phyloP scores from a whole-genome alignment of 2,797 vertebrate species.

The Clarias fuscus region DNA sequence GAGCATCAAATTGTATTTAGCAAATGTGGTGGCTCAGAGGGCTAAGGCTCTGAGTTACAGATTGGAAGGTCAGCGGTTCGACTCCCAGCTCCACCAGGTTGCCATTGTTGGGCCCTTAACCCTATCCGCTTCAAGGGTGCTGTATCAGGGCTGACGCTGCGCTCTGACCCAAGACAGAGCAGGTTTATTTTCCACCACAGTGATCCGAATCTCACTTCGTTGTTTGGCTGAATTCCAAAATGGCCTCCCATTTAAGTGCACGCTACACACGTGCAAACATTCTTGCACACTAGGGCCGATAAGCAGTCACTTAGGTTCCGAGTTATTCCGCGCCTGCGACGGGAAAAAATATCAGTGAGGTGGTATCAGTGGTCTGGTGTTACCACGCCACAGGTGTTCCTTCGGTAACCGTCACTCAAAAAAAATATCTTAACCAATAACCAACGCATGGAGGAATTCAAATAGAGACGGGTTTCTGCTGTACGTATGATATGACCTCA shows the following conservation, averaged over 20 bases:
- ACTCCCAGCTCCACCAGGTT: too few species aligned
- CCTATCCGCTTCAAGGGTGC: too few species aligned
- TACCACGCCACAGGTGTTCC: neutral
- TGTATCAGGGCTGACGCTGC: too few species aligned
- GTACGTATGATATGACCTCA: neutral
- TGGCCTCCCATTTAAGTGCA: neutral
- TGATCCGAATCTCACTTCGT: neutral
- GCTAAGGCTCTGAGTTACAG: too few species aligned
- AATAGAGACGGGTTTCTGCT: neutral
- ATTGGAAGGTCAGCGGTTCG: too few species aligned
- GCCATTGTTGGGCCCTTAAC: too few species aligned
- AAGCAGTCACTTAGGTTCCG: neutral
- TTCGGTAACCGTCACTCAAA: neutral
- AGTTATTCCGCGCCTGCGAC: neutral
- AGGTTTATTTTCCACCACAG: neutral
- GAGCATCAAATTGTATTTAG: too few species aligned
- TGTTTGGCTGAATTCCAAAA: neutral
- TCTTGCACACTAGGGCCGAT: neutral
- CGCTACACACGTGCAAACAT: neutral
- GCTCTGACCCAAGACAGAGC: neutral
- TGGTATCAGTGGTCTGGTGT: neutral
- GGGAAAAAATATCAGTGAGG: neutral
- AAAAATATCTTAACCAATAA: neutral
- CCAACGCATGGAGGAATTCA: neutral
- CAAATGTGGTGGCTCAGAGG: too few species aligned